Evolutionary conservation across 2,113 vertebrate genomes (phyloP), one percentile per base, ranked within the genome.

Genomic region (Pangasianodon gigas): DNA sequence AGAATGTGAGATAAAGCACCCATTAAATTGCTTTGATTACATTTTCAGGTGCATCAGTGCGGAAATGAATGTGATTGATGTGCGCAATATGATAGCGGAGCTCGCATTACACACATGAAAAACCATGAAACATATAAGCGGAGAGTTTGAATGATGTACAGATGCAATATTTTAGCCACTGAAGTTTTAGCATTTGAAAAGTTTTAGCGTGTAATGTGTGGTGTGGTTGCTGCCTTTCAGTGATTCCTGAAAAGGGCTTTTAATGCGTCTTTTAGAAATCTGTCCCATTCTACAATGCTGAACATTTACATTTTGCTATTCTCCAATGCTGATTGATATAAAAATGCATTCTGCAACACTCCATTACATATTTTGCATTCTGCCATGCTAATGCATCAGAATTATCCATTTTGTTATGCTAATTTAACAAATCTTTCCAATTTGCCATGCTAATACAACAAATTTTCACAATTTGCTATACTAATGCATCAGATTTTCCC

Each of bases 21-120:
- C 91, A 89, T 95, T 90, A 94, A 94, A 90, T 90, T 91, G 89
- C 87, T 93, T 95, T 96, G 94, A 96, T 96, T 94, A 95, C 94
- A 94, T 94, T 95, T 94, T 96, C 94, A 95, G 95, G 91, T 93
- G 93, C 93, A 91, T 94, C 95, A 91, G 91, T 21, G 94, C 92
- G 94, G 92, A 93, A 90, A 94, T 95, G 95, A 96, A 95, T 81
- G 84, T 93, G 95, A 95, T 93, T 93, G 92, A 95, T 93, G 91
- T 87, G 87, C n/a, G 69, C 89, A 90, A 91, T 93, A 90, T 90
- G 92, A 85, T 91, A 88, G 89, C 90, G 14, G 21, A 1, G 29
- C 80, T 84, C 18, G 21, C 37, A 54, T 67, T 83, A 29, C 37
- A 79, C 58, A 87, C 48, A 29, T 67, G 62, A 32, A 67, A n/a